Evolutionary conservation across 2,113 vertebrate genomes (phyloP).

Genomic region (Gavia stellata): DNA sequence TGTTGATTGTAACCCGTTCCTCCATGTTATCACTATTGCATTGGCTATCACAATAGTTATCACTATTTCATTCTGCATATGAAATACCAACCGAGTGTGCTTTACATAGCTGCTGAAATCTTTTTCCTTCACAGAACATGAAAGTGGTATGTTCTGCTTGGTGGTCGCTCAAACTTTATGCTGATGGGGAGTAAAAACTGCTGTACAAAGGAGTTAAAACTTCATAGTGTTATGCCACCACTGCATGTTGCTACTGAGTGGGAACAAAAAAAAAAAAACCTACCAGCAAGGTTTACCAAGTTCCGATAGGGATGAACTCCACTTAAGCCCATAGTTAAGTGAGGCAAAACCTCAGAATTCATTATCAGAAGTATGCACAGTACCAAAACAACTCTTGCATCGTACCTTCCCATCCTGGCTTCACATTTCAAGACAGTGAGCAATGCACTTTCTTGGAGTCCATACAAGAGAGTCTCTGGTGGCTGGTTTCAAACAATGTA

Average conservation of each 20-base stretch:
- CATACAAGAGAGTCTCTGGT: neutral
- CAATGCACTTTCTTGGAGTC: neutral
- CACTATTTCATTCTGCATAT: neutral
- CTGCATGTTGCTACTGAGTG: neutral
- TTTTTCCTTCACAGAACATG: neutral
- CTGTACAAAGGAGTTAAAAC: neutral
- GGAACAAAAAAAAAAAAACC: neutral
- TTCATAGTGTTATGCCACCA: neutral
- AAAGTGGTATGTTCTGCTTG: neutral
- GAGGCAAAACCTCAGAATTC: neutral
- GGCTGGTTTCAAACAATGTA: neutral
- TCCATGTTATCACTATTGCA: neutral
- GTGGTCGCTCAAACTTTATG: neutral
- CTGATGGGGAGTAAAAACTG: neutral
- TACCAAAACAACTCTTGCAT: neutral
- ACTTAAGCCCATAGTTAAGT: neutral
- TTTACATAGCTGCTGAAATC: neutral
- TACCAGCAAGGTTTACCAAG: neutral
- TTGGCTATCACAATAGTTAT: neutral
- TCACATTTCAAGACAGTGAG: neutral
- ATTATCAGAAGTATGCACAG: neutral
- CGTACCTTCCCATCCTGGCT: neutral
- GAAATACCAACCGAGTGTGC: neutral
- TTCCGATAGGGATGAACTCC: neutral
- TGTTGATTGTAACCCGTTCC: neutral